A percentile compares a stretch with the other conserved stretches of the same genome.
phyloP scores from a whole-genome alignment of 2,888 invertebrate genomes.

The Acanthococcus lagerstroemiae region DNA sequence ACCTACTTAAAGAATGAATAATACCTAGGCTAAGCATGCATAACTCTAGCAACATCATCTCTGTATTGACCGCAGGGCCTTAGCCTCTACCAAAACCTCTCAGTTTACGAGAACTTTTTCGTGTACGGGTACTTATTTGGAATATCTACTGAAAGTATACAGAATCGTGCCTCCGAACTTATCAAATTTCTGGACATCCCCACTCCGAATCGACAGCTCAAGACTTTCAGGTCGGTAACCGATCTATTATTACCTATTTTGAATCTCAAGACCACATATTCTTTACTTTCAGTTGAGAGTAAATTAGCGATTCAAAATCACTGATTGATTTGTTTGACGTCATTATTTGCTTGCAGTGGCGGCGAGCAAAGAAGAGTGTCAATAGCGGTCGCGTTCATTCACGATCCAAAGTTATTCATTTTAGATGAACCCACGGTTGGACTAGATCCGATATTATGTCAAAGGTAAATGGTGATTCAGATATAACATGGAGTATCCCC shows the following conservation, averaged over 20 bases:
- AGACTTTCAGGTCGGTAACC: conserved; percentile 36
- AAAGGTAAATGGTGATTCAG: conserved; percentile 38
- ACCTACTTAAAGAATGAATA: no score
- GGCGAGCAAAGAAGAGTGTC: conserved; percentile 48
- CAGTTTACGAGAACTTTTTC: conserved; percentile 28
- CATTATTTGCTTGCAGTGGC: conserved; percentile 44
- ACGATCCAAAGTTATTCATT: conserved; percentile 46
- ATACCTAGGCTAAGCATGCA: no score
- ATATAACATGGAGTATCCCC: no score
- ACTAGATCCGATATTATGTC: conserved; percentile 45
- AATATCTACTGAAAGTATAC: conserved; percentile 24
- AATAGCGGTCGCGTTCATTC: conserved; percentile 46
- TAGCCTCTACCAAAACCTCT: conserved; percentile 25
- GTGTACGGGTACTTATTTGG: conserved; percentile 32
- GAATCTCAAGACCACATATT: not conserved
- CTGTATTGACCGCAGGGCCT: not conserved
- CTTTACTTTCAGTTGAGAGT: no score
- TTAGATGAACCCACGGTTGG: conserved; percentile 44
- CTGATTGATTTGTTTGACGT: no score
- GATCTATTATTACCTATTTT: not conserved
- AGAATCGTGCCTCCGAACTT: conserved; percentile 25
- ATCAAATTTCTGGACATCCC: conserved; percentile 31
- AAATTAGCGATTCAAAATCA: no score
- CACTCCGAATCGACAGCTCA: conserved; percentile 34
- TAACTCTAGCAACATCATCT: no score